Evolutionary conservation across 2,888 invertebrate genomes (phyloP).

Genomic region (Parnassius mnemosyne): DNA sequence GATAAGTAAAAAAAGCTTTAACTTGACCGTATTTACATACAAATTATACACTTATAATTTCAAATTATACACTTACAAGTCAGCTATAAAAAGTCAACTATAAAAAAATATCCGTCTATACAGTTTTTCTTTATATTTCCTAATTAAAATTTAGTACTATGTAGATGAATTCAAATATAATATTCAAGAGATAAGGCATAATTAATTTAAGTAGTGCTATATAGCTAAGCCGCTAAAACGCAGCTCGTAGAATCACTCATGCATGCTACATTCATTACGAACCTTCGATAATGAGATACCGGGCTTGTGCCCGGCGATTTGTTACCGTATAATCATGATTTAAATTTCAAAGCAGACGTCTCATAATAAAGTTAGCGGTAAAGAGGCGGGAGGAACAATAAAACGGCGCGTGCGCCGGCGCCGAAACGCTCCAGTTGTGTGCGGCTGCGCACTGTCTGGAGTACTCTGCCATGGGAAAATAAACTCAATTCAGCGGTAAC

Average conservation of each 20-base stretch:
- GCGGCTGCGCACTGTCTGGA: slow-evolving; percentile 38
- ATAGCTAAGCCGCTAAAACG: slow-evolving; percentile 7
- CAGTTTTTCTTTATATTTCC: slow-evolving; percentile 3
- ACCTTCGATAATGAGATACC: slow-evolving; percentile 26
- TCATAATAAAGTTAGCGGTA: slow-evolving; percentile 50
- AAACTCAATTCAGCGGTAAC: slow-evolving; percentile 16
- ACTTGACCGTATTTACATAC: slow-evolving; percentile 4
- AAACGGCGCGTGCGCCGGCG: slow-evolving; percentile 62
- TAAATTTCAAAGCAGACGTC: slow-evolving; percentile 59
- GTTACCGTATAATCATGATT: slow-evolving; percentile 53
- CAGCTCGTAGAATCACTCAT: slow-evolving; percentile 18
- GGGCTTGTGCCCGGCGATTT: slow-evolving; percentile 27
- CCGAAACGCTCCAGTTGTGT: slow-evolving; percentile 70
- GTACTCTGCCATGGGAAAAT: slow-evolving; percentile 31
- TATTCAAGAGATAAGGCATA: slow-evolving; percentile 14
- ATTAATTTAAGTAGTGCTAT: slow-evolving; percentile 17
- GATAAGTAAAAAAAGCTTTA: not conserved
- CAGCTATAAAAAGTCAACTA: not conserved
- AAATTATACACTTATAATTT: slow-evolving; percentile 5
- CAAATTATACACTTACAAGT: not conserved
- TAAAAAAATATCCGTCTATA: no score
- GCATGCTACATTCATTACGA: slow-evolving; percentile 21
- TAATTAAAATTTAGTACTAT: slow-evolving; percentile 2
- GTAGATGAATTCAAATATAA: slow-evolving; percentile 8
- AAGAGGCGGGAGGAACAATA: slow-evolving; percentile 45